Conservation (phyloP, 2,888 invertebrate species). For the Ochropleura leucogaster region DNA sequence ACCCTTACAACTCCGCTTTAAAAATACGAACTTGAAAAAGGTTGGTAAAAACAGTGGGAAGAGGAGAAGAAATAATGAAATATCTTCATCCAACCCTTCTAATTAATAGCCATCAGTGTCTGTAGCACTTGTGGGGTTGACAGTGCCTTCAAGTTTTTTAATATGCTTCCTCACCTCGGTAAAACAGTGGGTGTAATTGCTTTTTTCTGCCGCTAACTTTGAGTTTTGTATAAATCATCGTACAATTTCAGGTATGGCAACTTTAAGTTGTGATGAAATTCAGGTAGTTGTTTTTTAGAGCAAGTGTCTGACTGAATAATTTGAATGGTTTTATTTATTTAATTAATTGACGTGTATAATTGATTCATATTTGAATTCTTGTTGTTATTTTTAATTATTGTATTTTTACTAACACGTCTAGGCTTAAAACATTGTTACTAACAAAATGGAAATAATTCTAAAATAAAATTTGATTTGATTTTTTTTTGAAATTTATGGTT, state of each 20-base stretch:
- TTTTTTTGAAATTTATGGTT: too few relatives aligned
- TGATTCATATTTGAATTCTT: too few relatives aligned
- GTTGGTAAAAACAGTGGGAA: slow-evolving; percentile 69
- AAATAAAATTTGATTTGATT: too few relatives aligned
- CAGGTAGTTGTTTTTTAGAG: background rate
- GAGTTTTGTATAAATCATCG: slow-evolving; percentile 73
- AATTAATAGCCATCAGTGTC: slow-evolving; percentile 91
- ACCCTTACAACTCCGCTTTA: slow-evolving; percentile 39
- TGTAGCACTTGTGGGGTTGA: slow-evolving; percentile 87
- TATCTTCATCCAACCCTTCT: slow-evolving; percentile 90
- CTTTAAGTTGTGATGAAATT: slow-evolving; percentile 19
- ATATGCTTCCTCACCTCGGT: slow-evolving; percentile 89
- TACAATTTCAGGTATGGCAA: slow-evolving; percentile 56
- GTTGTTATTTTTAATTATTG: too few relatives aligned
- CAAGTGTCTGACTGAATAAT: too few relatives aligned
- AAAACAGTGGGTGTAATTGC: slow-evolving; percentile 88
- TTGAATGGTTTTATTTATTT: too few relatives aligned
- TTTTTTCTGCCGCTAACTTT: slow-evolving; percentile 84
- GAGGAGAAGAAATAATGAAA: slow-evolving; percentile 87
- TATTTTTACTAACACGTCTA: too few relatives aligned
- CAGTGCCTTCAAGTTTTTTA: slow-evolving; percentile 89
- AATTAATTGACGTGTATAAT: too few relatives aligned
- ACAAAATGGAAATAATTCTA: too few relatives aligned
- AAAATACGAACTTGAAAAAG: slow-evolving; percentile 65
- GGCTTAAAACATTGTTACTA: too few relatives aligned